Conservation (phyloP, 1,140 invertebrate species). For the Cydia strobilella region DNA sequence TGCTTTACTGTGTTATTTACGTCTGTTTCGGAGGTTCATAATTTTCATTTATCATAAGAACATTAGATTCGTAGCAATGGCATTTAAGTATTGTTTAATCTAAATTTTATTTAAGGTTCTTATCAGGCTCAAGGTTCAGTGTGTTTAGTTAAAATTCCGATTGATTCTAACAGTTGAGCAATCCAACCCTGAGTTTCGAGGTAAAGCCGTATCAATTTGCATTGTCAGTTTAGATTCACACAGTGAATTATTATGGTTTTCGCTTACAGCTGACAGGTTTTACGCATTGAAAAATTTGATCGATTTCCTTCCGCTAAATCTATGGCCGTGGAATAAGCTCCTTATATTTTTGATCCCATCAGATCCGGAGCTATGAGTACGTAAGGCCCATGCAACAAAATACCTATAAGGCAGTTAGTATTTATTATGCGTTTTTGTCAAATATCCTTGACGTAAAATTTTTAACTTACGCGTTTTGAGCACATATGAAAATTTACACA, state of each 20-base stretch:
- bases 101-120: conserved; percentile 11
- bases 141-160: conserved; percentile 29
- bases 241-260: not conserved
- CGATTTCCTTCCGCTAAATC: not conserved
- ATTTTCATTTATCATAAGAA: not conserved
- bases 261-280: not conserved
- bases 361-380: not conserved
- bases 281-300: not conserved
- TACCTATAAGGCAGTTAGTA: too few relatives aligned
- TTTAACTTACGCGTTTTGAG: too few relatives aligned
- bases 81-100: conserved; percentile 15
- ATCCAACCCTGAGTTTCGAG: conserved; percentile 22
- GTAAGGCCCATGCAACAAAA: too few relatives aligned
- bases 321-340: not conserved
- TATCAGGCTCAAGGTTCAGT: conserved; percentile 23
- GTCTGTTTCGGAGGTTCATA: too few relatives aligned
- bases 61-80: not conserved
- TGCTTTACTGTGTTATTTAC: too few relatives aligned
- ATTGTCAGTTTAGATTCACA: conserved; percentile 17
- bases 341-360: not conserved
- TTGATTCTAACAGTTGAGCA: conserved; percentile 20
- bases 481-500: too few relatives aligned
- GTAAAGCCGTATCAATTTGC: conserved; percentile 14
- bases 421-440: too few relatives aligned
- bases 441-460: too few relatives aligned